Evolutionary conservation across 2,113 vertebrate genomes (phyloP).

Genomic region (Papio anubis): DNA sequence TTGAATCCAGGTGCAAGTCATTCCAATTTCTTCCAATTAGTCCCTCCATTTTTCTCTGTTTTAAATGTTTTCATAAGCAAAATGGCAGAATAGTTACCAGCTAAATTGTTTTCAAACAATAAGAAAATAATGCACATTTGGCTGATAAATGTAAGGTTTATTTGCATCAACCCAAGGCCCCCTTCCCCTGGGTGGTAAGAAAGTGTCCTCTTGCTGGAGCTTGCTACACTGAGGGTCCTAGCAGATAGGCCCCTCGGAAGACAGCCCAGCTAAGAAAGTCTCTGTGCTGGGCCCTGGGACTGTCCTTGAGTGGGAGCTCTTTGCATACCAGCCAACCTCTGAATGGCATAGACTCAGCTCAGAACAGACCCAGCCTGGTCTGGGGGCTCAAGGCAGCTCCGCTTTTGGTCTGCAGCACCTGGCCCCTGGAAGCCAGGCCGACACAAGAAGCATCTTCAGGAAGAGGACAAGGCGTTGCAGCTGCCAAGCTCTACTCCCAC

Average conservation of each 20-base stretch:
- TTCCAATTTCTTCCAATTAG: not conserved
- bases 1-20: not conserved
- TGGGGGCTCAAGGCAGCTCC: not conserved
- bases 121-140: not conserved
- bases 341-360: not conserved
- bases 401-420: not conserved
- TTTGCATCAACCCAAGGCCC: not conserved
- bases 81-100: not conserved
- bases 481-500: not conserved
- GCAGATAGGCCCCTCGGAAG: not conserved
- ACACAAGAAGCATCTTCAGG: not conserved
- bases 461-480: accelerated
- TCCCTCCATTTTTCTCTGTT: not conserved
- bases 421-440: not conserved
- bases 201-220: accelerated
- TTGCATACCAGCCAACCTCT: not conserved
- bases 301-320: not conserved
- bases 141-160: no score
- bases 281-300: not conserved
- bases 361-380: not conserved
- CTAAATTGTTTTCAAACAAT: not conserved
- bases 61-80: not conserved
- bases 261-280: no score
- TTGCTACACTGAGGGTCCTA: no score
- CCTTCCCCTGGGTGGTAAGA: not conserved